Percentiles rank a stretch among this genome's conserved stretches.
Evolutionary conservation across 2,888 invertebrate genomes (phyloP).

Genomic region (Lucinisca nassula): DNA sequence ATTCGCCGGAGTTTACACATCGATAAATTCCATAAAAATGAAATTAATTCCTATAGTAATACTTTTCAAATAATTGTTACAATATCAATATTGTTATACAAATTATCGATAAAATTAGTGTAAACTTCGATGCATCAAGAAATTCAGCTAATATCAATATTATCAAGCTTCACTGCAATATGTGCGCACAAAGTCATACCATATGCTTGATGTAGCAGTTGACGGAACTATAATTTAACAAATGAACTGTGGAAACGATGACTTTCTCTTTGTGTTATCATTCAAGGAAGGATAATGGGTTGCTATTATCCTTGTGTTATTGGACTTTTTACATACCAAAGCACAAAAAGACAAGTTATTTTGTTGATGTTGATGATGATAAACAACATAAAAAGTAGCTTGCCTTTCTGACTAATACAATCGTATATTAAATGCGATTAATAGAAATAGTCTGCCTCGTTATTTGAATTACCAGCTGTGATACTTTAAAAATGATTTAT

Average conservation of each 20-base stretch:
- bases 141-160: neutral
- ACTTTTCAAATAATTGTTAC: too few species aligned
- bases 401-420: slow-evolving; percentile 4
- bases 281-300: neutral
- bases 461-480: too few species aligned
- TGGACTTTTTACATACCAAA: slow-evolving; percentile 1
- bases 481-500: too few species aligned
- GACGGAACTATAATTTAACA: neutral
- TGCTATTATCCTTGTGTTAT: neutral
- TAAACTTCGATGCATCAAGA: too few species aligned
- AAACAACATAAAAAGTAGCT: neutral
- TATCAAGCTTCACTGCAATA: neutral
- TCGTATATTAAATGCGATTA: slow-evolving; percentile 16
- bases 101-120: neutral
- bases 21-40: too few species aligned
- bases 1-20: too few species aligned
- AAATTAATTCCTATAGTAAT: too few species aligned
- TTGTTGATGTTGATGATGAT: slow-evolving; percentile 3
- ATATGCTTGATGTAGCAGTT: slow-evolving; percentile 3
- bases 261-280: slow-evolving; percentile 12
- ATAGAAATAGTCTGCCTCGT: neutral
- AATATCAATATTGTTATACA: slow-evolving; percentile 7
- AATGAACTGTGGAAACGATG: slow-evolving; percentile 6
- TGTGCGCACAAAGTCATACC: neutral
- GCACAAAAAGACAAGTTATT: slow-evolving; percentile 15